Evolutionary conservation across 2,888 invertebrate species (phyloP).

Genomic region (Andricus curvator): DNA sequence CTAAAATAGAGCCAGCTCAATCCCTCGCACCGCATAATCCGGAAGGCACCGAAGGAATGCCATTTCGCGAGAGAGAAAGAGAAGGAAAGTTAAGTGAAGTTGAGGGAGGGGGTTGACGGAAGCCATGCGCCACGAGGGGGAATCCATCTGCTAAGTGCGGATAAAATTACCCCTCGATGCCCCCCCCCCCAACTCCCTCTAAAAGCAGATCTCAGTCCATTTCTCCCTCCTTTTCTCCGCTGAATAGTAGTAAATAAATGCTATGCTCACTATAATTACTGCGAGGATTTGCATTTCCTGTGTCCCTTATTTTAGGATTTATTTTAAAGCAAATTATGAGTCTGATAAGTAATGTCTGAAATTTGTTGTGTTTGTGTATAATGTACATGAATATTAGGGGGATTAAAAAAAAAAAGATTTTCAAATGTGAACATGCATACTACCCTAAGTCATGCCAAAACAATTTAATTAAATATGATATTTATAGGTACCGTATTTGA

Average conservation of each 20-base stretch:
- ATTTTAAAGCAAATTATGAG: neutral
- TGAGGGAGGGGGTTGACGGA: constrained; percentile 44
- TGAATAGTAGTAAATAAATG: constrained; percentile 50
- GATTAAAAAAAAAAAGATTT: too few species aligned
- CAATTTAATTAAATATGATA: too few species aligned
- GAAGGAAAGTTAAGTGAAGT: constrained; percentile 45
- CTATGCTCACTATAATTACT: too few species aligned
- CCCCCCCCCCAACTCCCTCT: constrained; percentile 46
- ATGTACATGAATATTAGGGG: too few species aligned
- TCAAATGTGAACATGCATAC: too few species aligned
- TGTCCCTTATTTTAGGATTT: constrained; percentile 11
- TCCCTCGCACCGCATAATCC: constrained; percentile 49
- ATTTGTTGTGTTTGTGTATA: too few species aligned
- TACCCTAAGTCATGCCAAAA: too few species aligned
- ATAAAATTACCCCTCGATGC: constrained; percentile 66
- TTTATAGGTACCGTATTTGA: too few species aligned
- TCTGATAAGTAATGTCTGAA: too few species aligned
- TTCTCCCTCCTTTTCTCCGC: constrained; percentile 55
- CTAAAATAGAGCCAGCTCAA: constrained; percentile 16
- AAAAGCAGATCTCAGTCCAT: constrained; percentile 50
- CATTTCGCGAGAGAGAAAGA: constrained; percentile 50
- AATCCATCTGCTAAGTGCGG: constrained; percentile 68
- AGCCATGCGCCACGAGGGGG: constrained; percentile 60
- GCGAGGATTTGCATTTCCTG: neutral
- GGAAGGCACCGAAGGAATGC: constrained; percentile 55